These are phyloP conservation scores for Dermolepida albohirtum DNA, from an alignment of 2,888 invertebrate species.

Conservation along the genomic window DNA sequence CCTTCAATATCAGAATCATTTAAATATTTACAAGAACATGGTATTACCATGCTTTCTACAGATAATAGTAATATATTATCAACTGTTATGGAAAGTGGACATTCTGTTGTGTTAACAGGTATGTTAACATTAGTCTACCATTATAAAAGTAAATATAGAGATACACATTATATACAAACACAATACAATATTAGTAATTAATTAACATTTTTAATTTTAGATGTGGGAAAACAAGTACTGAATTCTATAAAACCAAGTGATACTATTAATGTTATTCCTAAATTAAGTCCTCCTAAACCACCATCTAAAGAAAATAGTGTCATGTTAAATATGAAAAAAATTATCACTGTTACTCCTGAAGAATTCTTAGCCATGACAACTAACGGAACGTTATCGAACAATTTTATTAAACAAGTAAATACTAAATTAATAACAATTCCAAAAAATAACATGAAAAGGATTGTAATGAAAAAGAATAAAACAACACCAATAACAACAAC, in stretches of 20 bases:
- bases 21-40: constrained; percentile 84
- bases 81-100: constrained; percentile 86
- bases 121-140: background rate
- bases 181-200: too few relatives aligned
- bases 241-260: constrained; percentile 68
- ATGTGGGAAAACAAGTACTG: constrained; percentile 81
- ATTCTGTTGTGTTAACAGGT: constrained; percentile 86
- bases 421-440: constrained; percentile 49
- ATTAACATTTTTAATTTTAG: constrained; percentile 59
- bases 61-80: constrained; percentile 81
- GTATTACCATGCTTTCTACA: constrained; percentile 86
- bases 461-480: constrained; percentile 62
- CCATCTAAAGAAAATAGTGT: constrained; percentile 58
- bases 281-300: constrained; percentile 52
- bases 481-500: constrained; percentile 54
- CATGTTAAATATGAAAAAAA: constrained; percentile 61
- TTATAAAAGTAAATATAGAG: background rate
- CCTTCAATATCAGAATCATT: constrained; percentile 64
- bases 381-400: constrained; percentile 48
- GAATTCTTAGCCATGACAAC: constrained; percentile 65
- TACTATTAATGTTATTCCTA: constrained; percentile 53
- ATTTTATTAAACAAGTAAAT: constrained; percentile 54
- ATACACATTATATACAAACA: too few relatives aligned
- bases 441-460: constrained; percentile 55
- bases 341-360: constrained; percentile 68